phyloP scores from a whole-genome alignment of 2,797 vertebrate species.

The Stomatorhinus walkeri region DNA sequence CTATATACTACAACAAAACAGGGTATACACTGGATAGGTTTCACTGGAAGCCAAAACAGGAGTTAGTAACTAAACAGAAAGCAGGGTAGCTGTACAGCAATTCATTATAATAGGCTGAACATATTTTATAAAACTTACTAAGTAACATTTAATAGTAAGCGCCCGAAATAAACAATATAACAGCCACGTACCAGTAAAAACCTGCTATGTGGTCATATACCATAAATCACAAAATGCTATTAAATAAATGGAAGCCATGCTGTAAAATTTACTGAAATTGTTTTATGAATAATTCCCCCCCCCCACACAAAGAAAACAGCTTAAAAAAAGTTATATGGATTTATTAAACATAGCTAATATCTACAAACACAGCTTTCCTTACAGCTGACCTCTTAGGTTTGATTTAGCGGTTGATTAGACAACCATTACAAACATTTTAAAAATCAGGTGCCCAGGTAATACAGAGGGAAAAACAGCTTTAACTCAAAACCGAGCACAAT shows the following conservation, averaged over 20 bases:
- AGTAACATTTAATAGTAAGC: background rate
- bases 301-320: background rate
- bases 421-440: background rate
- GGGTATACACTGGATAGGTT: background rate
- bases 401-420: background rate
- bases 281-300: background rate
- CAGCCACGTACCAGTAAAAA: background rate
- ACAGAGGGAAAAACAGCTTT: background rate
- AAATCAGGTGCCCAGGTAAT: background rate
- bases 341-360: background rate
- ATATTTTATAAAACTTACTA: background rate
- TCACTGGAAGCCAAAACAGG: background rate
- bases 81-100: background rate
- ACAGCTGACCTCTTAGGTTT: background rate
- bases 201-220: background rate
- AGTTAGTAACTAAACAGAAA: background rate
- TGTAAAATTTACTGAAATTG: background rate
- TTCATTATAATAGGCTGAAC: background rate
- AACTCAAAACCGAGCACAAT: background rate
- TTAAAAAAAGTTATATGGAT: background rate
- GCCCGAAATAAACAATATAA: background rate
- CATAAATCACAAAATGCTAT: background rate
- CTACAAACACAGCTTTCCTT: background rate
- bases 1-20: background rate
- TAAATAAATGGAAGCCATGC: background rate